Evolutionary conservation across 2,113 vertebrate genomes (phyloP).

Genomic region (Hippocampus zosterae): DNA sequence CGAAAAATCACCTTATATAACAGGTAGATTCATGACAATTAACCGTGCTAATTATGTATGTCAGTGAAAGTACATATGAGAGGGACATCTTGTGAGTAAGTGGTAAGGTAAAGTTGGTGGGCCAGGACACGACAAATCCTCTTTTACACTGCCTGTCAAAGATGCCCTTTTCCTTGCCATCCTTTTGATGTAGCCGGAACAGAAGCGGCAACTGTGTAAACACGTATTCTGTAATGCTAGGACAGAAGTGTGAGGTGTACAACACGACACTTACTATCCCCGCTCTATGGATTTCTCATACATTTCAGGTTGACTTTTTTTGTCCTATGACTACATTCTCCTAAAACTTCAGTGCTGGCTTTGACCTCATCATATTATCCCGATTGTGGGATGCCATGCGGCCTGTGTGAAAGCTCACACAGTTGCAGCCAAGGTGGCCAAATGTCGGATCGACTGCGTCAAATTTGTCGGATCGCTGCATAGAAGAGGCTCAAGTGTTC

Average conservation of each 20-base stretch:
- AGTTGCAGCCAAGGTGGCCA: not conserved
- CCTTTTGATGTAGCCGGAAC: no score
- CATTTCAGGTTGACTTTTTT: not conserved
- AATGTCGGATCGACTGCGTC: not conserved
- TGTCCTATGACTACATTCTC: not conserved
- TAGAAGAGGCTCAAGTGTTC: not conserved
- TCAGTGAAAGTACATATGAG: not conserved
- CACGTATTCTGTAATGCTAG: no score
- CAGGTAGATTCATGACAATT: not conserved
- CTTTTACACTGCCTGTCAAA: no score
- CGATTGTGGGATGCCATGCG: not conserved
- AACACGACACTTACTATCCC: no score
- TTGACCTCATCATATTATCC: no score
- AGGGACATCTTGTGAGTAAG: conserved; percentile 11
- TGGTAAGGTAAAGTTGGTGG: conserved; percentile 3
- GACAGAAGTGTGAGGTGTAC: no score
- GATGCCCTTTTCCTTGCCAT: no score
- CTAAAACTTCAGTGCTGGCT: no score
- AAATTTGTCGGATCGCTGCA: not conserved
- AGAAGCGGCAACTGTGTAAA: no score
- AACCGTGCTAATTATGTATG: conserved; percentile 12
- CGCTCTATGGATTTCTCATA: no score
- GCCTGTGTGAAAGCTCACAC: not conserved
- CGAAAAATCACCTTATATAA: not conserved
- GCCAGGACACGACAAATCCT: not conserved